phyloP scores from a whole-genome alignment of 2,797 vertebrate genomes.

The Muscicapa comitata region DNA sequence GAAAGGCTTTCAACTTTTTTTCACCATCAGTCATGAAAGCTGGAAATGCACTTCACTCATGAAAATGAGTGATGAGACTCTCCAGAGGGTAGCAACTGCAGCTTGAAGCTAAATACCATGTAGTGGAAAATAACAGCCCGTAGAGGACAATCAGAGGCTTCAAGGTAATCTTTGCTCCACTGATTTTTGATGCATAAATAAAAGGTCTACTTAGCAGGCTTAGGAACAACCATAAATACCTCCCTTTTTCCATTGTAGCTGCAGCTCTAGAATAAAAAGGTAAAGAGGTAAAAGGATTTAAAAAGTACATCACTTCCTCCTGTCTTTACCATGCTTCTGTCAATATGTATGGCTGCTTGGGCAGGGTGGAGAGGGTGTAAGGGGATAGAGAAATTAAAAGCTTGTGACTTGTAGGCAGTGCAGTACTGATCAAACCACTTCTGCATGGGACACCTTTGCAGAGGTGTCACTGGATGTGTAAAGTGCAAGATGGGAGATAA shows the following conservation, averaged over 20 bases:
- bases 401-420: neutral
- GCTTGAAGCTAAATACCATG: neutral
- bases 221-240: neutral
- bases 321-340: neutral
- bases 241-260: neutral
- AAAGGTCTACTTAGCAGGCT: neutral
- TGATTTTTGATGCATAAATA: neutral
- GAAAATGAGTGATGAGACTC: neutral
- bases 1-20: neutral
- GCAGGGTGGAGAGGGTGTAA: neutral
- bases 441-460: neutral
- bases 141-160: neutral
- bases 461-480: rapidly evolving
- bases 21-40: neutral
- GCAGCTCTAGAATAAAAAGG: neutral
- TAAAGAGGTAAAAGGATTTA: neutral
- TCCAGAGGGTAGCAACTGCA: neutral
- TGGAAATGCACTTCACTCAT: neutral
- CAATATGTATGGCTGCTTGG: neutral
- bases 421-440: neutral
- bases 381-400: neutral
- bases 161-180: neutral
- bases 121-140: neutral
- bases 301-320: neutral
- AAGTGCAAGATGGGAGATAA: neutral